Base-by-base conservation (phyloP, 2,113 vertebrate genomes). In the Ctenomys sociabilis region DNA sequence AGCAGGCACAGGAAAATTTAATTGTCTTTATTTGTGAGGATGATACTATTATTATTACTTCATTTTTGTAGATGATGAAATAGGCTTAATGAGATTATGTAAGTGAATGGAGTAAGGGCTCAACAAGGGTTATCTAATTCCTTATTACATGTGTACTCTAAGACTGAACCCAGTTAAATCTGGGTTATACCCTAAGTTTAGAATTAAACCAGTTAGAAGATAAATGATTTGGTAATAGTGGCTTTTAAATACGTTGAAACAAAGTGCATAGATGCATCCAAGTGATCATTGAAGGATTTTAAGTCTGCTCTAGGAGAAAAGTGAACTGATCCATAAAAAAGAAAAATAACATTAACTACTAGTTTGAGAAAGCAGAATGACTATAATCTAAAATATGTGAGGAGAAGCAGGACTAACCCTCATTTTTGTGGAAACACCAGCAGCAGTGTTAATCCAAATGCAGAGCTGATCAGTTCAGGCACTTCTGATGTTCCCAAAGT, bases 41-140 rank as follows among this genome's bases (percentile, higher is more conserved):
- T 43, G 72, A 54, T 66, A 49, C 52, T 72, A 5, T 70, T 85
- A 90, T 91, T 52, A 70, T 37, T 90, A 61, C 32, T n/a, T 1
- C 8, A 40, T 45, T 95, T 95, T 89, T 93, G 16, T 30, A 66
- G 37, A 13, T 73, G 26, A 26, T 85, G 35, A 86, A 87, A 45
- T 11, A 87, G 13, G 7, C 26, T 93, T 94, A 73, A 64, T 89
- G n/a, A 86, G 22, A 35, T 77, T 86, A 83, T 59, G n/a, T 90
- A 84, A 88, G 9, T 95, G 64, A 22, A 54, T 91, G 92, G 59
- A 94, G 30, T 32, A 57, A 85, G 40, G 72, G 40, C 61, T 95
- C 94, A 80, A 91, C 64, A 14, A 84, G 77, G 30, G 22, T 52
- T 37, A 19, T 59, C 66, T 92, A n/a, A 75, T 61, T 91, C 68